phyloP scores from a whole-genome alignment of 1,140 invertebrate genomes.

The Cylas formicarius region DNA sequence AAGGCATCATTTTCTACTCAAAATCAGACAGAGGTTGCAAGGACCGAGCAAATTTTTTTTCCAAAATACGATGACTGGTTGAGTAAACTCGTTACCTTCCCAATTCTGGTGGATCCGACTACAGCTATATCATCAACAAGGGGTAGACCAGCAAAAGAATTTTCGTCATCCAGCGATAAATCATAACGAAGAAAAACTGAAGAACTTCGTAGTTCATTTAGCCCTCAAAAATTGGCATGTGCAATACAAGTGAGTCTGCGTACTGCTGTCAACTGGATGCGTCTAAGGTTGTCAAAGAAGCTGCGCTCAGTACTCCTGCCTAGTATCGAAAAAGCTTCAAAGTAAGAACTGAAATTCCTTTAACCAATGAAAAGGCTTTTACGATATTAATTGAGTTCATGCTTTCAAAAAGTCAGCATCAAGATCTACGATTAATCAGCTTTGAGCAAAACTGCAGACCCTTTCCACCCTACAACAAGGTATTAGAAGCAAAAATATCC shows the following conservation, averaged over 20 bases:
- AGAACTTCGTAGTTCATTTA: not conserved
- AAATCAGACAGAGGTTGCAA: too few species aligned
- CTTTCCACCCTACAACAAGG: not conserved
- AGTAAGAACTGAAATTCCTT: too few species aligned
- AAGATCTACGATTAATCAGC: not conserved
- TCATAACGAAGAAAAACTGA: not conserved
- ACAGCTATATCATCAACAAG: not conserved
- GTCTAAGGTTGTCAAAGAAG: constrained; percentile 1
- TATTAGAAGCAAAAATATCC: not conserved
- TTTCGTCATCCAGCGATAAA: not conserved
- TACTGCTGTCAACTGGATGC: not conserved
- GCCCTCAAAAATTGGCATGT: not conserved
- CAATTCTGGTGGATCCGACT: too few species aligned
- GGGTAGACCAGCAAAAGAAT: constrained; percentile 2
- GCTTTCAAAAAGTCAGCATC: not conserved
- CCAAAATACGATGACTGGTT: too few species aligned
- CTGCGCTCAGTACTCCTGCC: not conserved
- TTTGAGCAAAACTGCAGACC: not conserved
- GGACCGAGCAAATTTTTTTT: too few species aligned
- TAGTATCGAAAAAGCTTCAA: not conserved
- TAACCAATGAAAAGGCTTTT: not conserved
- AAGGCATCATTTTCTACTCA: too few species aligned
- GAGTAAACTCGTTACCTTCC: too few species aligned
- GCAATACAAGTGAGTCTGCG: not conserved
- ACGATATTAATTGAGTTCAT: not conserved